phyloP scores from a whole-genome alignment of 2,888 invertebrate species.

The Geotrupes spiniger region DNA sequence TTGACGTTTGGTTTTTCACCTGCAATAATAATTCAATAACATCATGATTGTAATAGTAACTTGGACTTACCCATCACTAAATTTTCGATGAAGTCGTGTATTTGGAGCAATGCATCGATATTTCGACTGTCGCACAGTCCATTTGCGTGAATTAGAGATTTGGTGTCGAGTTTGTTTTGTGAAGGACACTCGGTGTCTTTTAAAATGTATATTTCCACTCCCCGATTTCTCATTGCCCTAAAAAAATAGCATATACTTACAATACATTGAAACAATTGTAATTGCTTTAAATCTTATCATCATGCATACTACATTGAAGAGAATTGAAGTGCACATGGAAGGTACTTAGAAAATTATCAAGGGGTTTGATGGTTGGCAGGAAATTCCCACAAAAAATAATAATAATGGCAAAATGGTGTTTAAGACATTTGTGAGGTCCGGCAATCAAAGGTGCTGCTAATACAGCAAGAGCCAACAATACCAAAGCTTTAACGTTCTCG shows the following conservation, averaged over 20 bases:
- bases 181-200: slow-evolving; percentile 28
- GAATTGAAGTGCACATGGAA: no score
- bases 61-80: slow-evolving; percentile 49
- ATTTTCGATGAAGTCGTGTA: slow-evolving; percentile 50
- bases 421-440: no score
- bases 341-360: no score
- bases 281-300: no score
- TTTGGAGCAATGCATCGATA: slow-evolving; percentile 46
- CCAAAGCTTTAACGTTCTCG: no score
- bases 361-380: no score
- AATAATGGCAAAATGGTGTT: no score
- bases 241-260: slow-evolving; percentile 29
- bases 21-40: slow-evolving; percentile 37
- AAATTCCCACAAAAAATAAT: no score
- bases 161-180: slow-evolving; percentile 49
- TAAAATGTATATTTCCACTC: slow-evolving; percentile 80
- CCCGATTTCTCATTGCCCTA: slow-evolving; percentile 97
- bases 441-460: no score
- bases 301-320: no score
- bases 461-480: no score
- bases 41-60: slow-evolving; percentile 6
- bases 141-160: slow-evolving; percentile 53
- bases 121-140: slow-evolving; percentile 42
- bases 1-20: slow-evolving; percentile 62
- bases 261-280: no score